Conservation (phyloP, 2,888 invertebrate species). For the Himalopsyche anomala region DNA sequence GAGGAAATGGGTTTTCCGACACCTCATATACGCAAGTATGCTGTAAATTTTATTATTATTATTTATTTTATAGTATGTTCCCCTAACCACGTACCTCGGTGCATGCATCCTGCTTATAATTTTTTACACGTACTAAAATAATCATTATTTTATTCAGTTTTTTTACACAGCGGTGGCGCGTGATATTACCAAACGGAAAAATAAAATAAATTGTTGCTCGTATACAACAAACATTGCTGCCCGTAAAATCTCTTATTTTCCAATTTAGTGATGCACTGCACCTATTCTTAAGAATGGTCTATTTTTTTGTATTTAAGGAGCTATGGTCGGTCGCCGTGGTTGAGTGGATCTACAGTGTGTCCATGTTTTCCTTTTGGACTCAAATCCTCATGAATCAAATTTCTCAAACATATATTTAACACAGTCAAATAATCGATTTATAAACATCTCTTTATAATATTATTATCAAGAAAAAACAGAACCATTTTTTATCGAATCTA, state of each 20-base stretch:
- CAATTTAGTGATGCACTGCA: not conserved
- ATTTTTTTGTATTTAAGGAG: too few relatives aligned
- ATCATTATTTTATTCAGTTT: constrained; percentile 34
- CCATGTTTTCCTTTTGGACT: too few relatives aligned
- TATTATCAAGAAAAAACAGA: too few relatives aligned
- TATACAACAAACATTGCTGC: not conserved
- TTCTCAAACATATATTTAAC: too few relatives aligned
- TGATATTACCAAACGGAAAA: constrained; percentile 4
- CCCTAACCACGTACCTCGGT: constrained; percentile 6
- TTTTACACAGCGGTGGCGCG: constrained; percentile 13
- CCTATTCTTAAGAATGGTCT: too few relatives aligned
- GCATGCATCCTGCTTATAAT: constrained; percentile 19
- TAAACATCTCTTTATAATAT: too few relatives aligned
- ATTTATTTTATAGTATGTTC: constrained; percentile 17
- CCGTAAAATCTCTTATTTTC: not conserved
- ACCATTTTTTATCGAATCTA: too few relatives aligned
- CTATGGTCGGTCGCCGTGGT: too few relatives aligned
- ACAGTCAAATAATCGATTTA: too few relatives aligned
- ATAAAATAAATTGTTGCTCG: constrained; percentile 23
- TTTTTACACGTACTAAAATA: constrained; percentile 29
- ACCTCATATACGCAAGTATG: not conserved
- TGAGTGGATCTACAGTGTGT: too few relatives aligned
- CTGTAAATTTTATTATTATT: constrained; percentile 21
- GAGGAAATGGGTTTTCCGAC: not conserved
- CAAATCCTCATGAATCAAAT: too few relatives aligned